Percentiles rank a stretch among this genome's conserved stretches.
Conservation (phyloP, 1,140 invertebrate species). For the Sitobion miscanthi region DNA sequence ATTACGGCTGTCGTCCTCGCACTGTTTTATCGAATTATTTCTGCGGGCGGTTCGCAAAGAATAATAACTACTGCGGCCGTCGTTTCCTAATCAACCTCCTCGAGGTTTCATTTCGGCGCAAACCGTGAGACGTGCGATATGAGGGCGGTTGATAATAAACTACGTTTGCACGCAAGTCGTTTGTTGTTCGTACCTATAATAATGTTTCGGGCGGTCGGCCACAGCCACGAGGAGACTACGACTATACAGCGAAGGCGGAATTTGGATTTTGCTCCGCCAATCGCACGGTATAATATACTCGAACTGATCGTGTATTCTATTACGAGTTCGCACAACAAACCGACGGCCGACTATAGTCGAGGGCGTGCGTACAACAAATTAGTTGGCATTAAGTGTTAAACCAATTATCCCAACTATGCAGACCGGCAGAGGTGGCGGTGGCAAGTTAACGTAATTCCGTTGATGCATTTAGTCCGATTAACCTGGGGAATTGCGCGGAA, state of each 20-base stretch:
- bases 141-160: neutral
- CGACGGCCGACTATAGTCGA: neutral
- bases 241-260: neutral
- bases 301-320: conserved; percentile 24
- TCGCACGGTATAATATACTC: neutral
- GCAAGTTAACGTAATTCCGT: conserved; percentile 23
- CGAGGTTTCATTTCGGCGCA: neutral
- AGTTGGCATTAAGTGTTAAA: conserved; percentile 46
- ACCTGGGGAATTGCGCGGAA: neutral
- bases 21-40: neutral
- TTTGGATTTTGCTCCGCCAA: neutral
- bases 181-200: neutral
- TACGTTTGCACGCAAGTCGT: neutral
- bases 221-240: neutral
- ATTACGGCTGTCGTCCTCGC: neutral
- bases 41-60: neutral
- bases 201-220: neutral
- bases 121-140: too few species aligned
- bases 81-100: neutral
- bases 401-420: conserved; percentile 33
- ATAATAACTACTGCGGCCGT: too few species aligned
- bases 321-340: conserved; percentile 25
- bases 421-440: neutral
- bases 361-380: conserved; percentile 32
- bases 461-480: conserved; percentile 14